Conservation (phyloP, 2,113 vertebrate species). For the Pseudonaja textilis region DNA sequence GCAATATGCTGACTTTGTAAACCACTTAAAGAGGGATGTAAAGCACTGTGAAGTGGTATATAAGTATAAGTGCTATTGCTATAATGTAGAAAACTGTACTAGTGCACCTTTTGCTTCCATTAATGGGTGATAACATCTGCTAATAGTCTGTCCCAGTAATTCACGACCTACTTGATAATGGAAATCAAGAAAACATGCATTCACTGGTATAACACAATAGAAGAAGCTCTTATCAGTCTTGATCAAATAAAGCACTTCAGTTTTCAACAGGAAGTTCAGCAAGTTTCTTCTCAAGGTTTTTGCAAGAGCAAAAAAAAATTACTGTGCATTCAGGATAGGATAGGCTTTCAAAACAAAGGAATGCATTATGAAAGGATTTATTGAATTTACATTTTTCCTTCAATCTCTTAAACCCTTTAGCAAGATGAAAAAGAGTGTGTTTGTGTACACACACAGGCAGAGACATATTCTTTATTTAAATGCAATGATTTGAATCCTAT, state of each 20-base stretch:
- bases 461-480: not conserved
- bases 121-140: constrained; percentile 18
- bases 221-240: constrained; percentile 10
- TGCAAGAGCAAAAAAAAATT: not conserved
- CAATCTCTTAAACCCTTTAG: not conserved
- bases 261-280: not conserved
- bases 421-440: not conserved
- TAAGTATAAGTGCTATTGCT: too few species aligned
- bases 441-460: not conserved
- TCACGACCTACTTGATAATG: constrained; percentile 29
- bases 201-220: constrained; percentile 3
- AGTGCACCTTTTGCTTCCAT: constrained; percentile 1
- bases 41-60: too few species aligned
- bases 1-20: too few species aligned
- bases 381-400: not conserved
- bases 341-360: not conserved
- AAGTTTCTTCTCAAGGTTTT: not conserved
- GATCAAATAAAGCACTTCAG: not conserved
- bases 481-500: not conserved
- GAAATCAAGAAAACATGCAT: not conserved
- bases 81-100: not conserved
- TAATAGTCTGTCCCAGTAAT: constrained; percentile 15
- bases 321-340: not conserved
- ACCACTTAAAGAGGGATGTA: too few species aligned
- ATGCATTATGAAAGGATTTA: not conserved